Percentiles rank a stretch among this genome's conserved stretches.
Conservation (phyloP, 2,113 vertebrate genomes). For the Eurystomus gularis region DNA sequence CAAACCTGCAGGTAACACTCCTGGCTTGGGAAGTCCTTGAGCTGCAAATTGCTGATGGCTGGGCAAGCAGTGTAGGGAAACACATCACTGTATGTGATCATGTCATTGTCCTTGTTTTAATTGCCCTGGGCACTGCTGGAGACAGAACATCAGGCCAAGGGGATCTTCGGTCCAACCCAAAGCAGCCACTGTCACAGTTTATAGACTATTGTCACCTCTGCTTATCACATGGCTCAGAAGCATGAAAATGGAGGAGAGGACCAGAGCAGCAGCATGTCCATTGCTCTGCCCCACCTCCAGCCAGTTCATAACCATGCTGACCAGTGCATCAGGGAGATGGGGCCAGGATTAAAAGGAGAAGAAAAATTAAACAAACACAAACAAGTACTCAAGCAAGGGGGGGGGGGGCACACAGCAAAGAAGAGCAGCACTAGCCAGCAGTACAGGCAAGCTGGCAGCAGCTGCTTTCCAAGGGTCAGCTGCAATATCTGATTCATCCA, state of each 20-base stretch:
- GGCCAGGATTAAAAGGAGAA: neutral
- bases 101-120: neutral
- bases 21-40: neutral
- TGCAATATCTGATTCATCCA: neutral
- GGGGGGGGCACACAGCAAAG: neutral
- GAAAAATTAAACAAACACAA: neutral
- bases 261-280: neutral
- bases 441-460: neutral
- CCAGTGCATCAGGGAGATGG: neutral
- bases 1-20: neutral
- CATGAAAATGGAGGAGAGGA: neutral
- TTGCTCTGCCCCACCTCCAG: neutral
- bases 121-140: neutral
- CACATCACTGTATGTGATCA: fast-evolving
- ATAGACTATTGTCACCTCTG: neutral
- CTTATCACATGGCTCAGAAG: neutral
- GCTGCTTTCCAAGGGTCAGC: neutral
- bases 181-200: neutral
- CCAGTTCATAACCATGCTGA: neutral
- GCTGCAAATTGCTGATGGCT: neutral
- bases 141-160: neutral
- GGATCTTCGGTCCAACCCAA: neutral
- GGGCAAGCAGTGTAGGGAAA: neutral
- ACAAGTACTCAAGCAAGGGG: neutral
- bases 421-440: neutral